phyloP scores from a whole-genome alignment of 2,888 invertebrate species.

The Pherbina coryleti region DNA sequence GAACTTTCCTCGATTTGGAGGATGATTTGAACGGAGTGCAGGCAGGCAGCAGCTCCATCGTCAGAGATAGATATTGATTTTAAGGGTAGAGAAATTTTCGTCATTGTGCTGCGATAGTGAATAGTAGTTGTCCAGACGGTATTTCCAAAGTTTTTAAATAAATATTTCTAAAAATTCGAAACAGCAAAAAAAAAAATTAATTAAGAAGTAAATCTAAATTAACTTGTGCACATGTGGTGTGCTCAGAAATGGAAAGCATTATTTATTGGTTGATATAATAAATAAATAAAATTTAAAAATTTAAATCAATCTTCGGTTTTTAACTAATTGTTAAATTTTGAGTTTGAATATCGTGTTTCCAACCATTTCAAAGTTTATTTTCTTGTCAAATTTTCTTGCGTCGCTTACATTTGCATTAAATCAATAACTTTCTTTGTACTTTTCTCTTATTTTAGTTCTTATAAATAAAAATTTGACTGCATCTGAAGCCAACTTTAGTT shows the following conservation, averaged over 20 bases:
- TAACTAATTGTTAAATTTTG: background rate
- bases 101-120: slow-evolving; percentile 41
- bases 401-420: too few relatives aligned
- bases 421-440: background rate
- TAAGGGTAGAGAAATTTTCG: slow-evolving; percentile 55
- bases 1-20: slow-evolving; percentile 20
- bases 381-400: background rate
- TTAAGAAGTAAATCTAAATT: background rate
- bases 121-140: slow-evolving; percentile 36
- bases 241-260: too few relatives aligned
- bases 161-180: slow-evolving; percentile 32
- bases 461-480: background rate
- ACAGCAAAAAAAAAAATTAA: slow-evolving; percentile 23
- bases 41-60: slow-evolving; percentile 40
- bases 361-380: background rate
- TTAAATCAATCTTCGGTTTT: too few relatives aligned
- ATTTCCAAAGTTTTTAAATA: slow-evolving; percentile 24
- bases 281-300: too few relatives aligned
- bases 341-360: background rate
- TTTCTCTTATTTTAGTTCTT: background rate
- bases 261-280: too few relatives aligned
- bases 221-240: background rate
- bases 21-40: slow-evolving; percentile 36
- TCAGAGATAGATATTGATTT: slow-evolving; percentile 61
- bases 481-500: background rate